Evolutionary conservation across 2,797 vertebrate species (phyloP), one percentile per base, ranked within the genome.

Genomic region (Danio kyathit): DNA sequence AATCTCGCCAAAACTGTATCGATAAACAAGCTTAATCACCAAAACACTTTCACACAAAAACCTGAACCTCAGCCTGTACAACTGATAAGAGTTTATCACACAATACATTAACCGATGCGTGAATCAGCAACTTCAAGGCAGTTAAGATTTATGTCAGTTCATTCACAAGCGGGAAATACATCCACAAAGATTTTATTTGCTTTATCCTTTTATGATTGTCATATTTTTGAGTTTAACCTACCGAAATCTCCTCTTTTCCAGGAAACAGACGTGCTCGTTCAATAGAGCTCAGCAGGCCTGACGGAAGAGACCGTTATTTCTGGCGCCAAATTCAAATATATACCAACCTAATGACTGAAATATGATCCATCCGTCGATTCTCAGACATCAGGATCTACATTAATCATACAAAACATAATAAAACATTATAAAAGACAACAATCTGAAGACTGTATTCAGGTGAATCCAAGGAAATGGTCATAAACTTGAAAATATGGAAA

Each of bases 221-320:
- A 46, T 85, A 43, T 17, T 16, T 46, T 21, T 5, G 8, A 76
- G 85, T 82, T 79, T 11, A 71, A 74, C 66, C 6, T 12, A 16
- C 16, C 51, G 29, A 19, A 10, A 11, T 80, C 5, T 61, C 88
- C 88, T 65, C 90, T 82, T 29, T 29, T 29, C 17, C 87, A 94
- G 94, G 89, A 92, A 71, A 81, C 86, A 92, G 52, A 84, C 61
- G 3, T 94, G 93, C 78, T 86, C 89, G 17, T 93, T 94, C 86
- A 86, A 87, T 54, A 80, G 54, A 64, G 11, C 48, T 52, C 67
- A 52, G 21, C 59, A 9, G 16, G 52, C 44, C 0, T 60, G 5
- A 60, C 41, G 41, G 43, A 65, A 19, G 44, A 10, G 4, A 11
- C 38, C 44, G 8, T 61, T 7, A 40, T 40, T 44, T n/a, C 17